phyloP scores from a whole-genome alignment of 1,140 invertebrate species.

The Sarcophaga peregrina region DNA sequence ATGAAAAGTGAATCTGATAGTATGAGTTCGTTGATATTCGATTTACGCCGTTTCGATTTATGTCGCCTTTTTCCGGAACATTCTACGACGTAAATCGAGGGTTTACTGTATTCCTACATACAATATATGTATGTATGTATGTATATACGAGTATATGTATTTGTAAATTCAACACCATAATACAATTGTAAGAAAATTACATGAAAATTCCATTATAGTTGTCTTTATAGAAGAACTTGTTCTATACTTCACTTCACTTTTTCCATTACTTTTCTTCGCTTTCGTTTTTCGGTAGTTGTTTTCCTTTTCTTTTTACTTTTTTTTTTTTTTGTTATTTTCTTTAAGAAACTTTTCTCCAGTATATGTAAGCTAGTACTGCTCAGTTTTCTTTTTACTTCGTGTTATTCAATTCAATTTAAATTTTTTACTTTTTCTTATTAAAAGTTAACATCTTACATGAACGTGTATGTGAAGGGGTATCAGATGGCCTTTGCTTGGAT shows the following conservation, averaged over 20 bases:
- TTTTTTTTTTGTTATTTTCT: not conserved
- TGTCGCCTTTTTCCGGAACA: too few species aligned
- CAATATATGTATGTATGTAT: too few species aligned
- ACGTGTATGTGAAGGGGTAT: not conserved
- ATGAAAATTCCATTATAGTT: conserved; percentile 11
- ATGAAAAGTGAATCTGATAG: too few species aligned
- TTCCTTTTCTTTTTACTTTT: not conserved
- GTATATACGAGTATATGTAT: not conserved
- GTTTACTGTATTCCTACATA: too few species aligned
- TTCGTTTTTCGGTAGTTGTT: not conserved
- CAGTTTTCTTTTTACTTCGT: too few species aligned
- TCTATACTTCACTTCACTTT: not conserved
- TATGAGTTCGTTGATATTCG: too few species aligned
- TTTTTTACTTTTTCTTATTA: not conserved
- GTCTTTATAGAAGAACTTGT: not conserved
- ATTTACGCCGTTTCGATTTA: too few species aligned
- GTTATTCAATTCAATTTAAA: too few species aligned
- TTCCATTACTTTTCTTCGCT: not conserved
- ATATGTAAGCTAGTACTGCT: too few species aligned
- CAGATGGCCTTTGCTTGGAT: too few species aligned
- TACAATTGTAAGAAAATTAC: conserved; percentile 17
- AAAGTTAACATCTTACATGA: conserved; percentile 5
- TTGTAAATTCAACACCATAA: conserved; percentile 22
- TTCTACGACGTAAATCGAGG: too few species aligned
- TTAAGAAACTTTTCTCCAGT: too few species aligned